Conservation (phyloP, 2,797 vertebrate genomes). For the Tenualosa thibaudeaui region DNA sequence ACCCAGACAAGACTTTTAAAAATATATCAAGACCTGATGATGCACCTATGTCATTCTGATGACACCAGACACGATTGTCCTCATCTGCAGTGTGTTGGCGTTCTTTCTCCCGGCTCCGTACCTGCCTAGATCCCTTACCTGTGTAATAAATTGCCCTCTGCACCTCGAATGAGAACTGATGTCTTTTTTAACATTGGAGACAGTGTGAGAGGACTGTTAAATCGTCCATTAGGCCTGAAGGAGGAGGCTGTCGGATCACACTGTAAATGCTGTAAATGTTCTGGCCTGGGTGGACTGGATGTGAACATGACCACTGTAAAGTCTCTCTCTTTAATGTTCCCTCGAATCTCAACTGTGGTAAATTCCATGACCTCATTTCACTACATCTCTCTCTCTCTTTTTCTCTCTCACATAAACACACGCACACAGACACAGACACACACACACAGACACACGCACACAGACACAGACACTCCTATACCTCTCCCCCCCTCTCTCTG, state of each 20-base stretch:
- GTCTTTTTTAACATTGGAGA: not conserved
- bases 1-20: not conserved
- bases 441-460: too few species aligned
- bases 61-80: not conserved
- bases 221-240: slow-evolving; percentile 4
- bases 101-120: not conserved
- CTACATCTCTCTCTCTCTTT: not conserved
- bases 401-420: not conserved
- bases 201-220: not conserved
- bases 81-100: too few species aligned
- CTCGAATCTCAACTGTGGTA: slow-evolving; percentile 3
- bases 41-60: not conserved
- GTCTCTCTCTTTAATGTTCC: not conserved
- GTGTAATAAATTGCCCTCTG: not conserved
- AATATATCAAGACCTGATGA: too few species aligned
- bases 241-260: not conserved
- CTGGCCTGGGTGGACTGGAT: not conserved
- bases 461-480: too few species aligned
- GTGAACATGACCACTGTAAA: not conserved
- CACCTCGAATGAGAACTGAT: not conserved
- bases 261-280: not conserved
- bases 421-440: too few species aligned
- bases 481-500: not conserved
- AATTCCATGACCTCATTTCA: slow-evolving; percentile 18
- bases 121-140: not conserved